A percentile compares a stretch with the other conserved stretches of the same genome.
phyloP scores from a whole-genome alignment of 1,140 invertebrate species.

The Atta colombica region DNA sequence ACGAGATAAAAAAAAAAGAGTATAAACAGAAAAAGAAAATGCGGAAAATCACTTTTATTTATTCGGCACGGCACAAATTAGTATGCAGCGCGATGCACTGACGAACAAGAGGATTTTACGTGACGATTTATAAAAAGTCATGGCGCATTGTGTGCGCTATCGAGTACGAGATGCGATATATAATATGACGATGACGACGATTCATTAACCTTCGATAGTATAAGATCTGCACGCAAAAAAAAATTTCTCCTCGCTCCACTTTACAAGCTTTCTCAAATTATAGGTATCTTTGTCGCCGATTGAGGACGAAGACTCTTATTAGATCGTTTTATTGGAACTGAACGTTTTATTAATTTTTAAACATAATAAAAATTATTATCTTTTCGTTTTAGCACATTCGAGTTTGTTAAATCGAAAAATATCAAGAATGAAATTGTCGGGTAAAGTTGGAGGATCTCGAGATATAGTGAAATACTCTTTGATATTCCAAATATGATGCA shows the following conservation, averaged over 20 bases:
- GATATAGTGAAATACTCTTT: neutral
- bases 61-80: conserved; percentile 45
- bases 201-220: conserved; percentile 8
- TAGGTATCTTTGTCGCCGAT: neutral
- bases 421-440: neutral
- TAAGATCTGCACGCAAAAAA: neutral
- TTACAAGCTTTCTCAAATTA: neutral
- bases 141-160: conserved; percentile 6
- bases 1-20: conserved; percentile 4
- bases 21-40: conserved; percentile 10
- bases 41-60: conserved; percentile 42
- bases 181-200: neutral
- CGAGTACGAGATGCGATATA: neutral
- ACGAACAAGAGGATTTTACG: conserved; percentile 45
- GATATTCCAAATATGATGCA: neutral
- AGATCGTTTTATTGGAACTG: neutral
- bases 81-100: conserved; percentile 53
- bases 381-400: neutral
- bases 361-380: neutral
- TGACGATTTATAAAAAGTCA: conserved; percentile 68
- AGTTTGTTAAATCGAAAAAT: neutral
- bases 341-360: neutral
- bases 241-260: neutral
- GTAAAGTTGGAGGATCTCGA: neutral
- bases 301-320: neutral